Percentiles rank a stretch among this genome's conserved stretches.
Evolutionary conservation across 2,888 invertebrate genomes (phyloP).

Genomic region (Andrena marginata): DNA sequence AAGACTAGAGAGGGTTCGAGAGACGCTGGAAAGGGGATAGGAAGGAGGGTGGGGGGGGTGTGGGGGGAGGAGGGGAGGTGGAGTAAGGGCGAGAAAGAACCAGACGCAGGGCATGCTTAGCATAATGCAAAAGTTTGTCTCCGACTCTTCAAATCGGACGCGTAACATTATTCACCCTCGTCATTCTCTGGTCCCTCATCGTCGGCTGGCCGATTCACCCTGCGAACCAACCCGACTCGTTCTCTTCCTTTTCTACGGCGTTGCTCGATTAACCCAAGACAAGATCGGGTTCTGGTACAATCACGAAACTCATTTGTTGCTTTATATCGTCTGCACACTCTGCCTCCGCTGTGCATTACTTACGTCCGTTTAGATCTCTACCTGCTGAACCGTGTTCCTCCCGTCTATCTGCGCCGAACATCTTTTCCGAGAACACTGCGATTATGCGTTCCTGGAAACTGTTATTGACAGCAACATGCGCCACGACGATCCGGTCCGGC

Average conservation of each 20-base stretch:
- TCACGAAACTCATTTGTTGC: constrained; percentile 76
- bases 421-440: constrained; percentile 56
- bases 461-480: constrained; percentile 51
- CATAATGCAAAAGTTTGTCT: constrained; percentile 49
- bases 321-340: constrained; percentile 69
- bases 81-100: background rate
- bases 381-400: constrained; percentile 57
- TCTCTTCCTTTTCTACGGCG: constrained; percentile 60
- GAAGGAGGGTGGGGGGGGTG: background rate
- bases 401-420: constrained; percentile 49
- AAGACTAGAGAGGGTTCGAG: constrained; percentile 1
- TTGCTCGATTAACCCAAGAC: constrained; percentile 76
- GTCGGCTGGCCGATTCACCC: constrained; percentile 48
- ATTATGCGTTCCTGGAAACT: constrained; percentile 63
- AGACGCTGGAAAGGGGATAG: background rate
- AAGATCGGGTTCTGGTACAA: constrained; percentile 75
- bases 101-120: constrained; percentile 5
- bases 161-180: constrained; percentile 60
- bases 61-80: too few relatives aligned
- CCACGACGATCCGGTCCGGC: constrained; percentile 12
- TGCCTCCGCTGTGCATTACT: constrained; percentile 61
- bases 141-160: constrained; percentile 51
- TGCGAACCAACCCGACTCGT: constrained; percentile 21
- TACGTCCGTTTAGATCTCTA: constrained; percentile 71
- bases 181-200: constrained; percentile 53